Conservation (phyloP, 2,888 invertebrate species). For the Eledone cirrhosa region DNA sequence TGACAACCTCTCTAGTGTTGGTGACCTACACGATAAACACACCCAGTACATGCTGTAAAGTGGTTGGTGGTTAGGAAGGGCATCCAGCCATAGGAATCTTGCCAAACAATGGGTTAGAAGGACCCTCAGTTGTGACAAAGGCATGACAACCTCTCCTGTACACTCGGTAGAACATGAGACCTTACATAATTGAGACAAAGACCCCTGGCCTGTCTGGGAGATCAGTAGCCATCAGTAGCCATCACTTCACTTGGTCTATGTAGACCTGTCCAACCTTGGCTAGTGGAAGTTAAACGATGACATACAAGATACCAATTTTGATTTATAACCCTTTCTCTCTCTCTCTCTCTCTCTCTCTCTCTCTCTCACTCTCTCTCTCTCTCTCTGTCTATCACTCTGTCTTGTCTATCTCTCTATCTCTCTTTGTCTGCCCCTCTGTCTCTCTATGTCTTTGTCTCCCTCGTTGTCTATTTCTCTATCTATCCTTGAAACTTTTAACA, state of each 20-base stretch:
- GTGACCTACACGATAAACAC: too few species aligned
- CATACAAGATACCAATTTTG: neutral
- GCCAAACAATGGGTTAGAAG: too few species aligned
- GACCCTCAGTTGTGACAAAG: too few species aligned
- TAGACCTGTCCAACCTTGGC: neutral
- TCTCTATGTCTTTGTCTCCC: neutral
- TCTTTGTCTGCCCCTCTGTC: neutral
- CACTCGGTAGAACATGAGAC: too few species aligned
- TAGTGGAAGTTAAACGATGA: neutral
- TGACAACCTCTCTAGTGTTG: too few species aligned
- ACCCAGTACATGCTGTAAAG: too few species aligned
- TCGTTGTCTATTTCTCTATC: neutral
- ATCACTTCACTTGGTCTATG: neutral
- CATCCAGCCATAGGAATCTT: too few species aligned
- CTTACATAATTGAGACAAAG: too few species aligned
- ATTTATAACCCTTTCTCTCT: neutral
- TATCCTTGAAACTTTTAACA: neutral
- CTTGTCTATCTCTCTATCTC: neutral
- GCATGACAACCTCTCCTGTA: too few species aligned
- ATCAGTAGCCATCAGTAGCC: neutral
- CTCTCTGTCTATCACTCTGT: neutral
- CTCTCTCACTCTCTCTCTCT: neutral
- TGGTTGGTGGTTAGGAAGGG: too few species aligned
- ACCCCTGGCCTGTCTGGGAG: too few species aligned
- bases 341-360: neutral